Base-by-base conservation (phyloP, 2,113 vertebrate genomes). In the Neolamprologus falcicula region DNA sequence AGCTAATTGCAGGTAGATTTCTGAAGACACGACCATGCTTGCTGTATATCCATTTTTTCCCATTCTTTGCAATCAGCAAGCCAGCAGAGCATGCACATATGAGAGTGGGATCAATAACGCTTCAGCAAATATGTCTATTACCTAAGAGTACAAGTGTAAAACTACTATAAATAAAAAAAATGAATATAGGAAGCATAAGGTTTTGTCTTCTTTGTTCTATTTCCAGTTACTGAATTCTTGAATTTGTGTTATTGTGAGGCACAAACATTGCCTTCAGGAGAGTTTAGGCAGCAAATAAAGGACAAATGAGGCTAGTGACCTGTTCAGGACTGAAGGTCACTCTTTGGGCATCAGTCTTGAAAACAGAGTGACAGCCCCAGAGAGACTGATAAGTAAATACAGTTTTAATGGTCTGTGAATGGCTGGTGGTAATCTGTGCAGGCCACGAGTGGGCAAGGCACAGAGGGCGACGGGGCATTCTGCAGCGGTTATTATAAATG, bases 311-410 rank as follows among this genome's bases (percentile, higher is more conserved):
- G 89, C 14, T n/a, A 3, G 71, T 92, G 89, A 91, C 79, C 92
- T 9, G 26, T 86, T 79, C 21, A 83, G 86, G 81, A 54, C 83
- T 80, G 76, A 96, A 97, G 95, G 96, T 97, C 94, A 96, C 90
- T 82, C 83, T 87, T 86, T 89, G 93, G 94, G 94, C 91, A 94
- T 93, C 93, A 85, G 86, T 91, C 93, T 93, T 93, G 90, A 95
- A 96, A 95, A 96, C 92, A 92, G 92, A 94, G 87, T 88, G 89
- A 92, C 85, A 83, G 83, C 89, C 89, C 89, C 85, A 93, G 91
- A 90, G 91, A 94, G 93, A 86, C 95, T 89, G 95, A 97, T 96
- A 96, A 96, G 95, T 96, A 97, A 97, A 97, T 95, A 96, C 92
- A 93, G 92, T 95, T 96, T 96, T 95, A 96, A 96, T 94, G 94